Conservation (phyloP, 2,113 vertebrate genomes). For the Peromyscus polionotus region DNA sequence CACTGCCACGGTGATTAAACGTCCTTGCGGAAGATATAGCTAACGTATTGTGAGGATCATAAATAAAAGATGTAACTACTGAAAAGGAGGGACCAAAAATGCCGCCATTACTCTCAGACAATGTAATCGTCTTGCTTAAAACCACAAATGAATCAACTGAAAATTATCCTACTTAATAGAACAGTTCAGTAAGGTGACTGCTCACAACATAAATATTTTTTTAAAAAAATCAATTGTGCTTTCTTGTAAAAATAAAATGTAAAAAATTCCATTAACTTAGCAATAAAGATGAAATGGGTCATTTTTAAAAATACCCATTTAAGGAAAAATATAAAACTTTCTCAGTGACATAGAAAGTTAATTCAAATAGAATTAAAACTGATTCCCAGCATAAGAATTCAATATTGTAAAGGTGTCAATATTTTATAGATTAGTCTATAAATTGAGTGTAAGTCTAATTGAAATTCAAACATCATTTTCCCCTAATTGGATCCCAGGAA, state of each 20-base stretch:
- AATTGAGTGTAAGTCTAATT: constrained; percentile 64
- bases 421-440: constrained; percentile 75
- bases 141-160: constrained; percentile 66
- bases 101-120: constrained; percentile 51
- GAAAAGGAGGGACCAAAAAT: constrained; percentile 40
- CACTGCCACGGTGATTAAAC: not conserved
- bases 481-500: constrained; percentile 47
- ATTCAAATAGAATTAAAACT: constrained; percentile 61
- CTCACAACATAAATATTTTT: constrained; percentile 68
- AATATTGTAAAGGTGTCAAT: constrained; percentile 71
- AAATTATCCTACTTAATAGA: constrained; percentile 59
- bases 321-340: constrained; percentile 68
- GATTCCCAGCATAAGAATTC: constrained; percentile 47
- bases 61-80: constrained; percentile 68
- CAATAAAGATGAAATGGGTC: constrained; percentile 68
- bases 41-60: constrained; percentile 20
- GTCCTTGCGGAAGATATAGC: not conserved
- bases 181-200: constrained; percentile 46
- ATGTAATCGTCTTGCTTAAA: constrained; percentile 50
- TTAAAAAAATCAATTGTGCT: constrained; percentile 69
- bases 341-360: constrained; percentile 37
- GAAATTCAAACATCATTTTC: constrained; percentile 55
- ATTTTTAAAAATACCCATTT: constrained; percentile 61
- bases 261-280: constrained; percentile 61
- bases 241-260: constrained; percentile 68